Evolutionary conservation across 2,113 vertebrate species (phyloP).

Genomic region (Onychorhynchus coronatus): DNA sequence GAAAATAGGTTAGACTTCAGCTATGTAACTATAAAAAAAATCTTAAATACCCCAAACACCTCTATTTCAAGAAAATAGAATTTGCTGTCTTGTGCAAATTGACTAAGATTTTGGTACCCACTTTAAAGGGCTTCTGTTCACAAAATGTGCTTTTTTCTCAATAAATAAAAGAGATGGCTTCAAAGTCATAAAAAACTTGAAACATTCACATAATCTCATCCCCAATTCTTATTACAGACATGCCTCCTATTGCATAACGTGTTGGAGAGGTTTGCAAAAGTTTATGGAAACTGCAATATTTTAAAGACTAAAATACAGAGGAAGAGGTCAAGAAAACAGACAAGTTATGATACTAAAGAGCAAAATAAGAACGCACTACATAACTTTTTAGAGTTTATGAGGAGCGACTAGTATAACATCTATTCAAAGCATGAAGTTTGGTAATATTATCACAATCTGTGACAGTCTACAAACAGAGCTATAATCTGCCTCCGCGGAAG

Average conservation of each 20-base stretch:
- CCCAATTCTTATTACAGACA: neutral
- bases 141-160: neutral
- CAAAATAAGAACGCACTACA: neutral
- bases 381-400: neutral
- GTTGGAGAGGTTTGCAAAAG: neutral
- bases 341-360: neutral
- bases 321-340: neutral
- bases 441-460: neutral
- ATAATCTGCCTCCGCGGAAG: neutral
- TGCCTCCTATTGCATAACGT: neutral
- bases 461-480: neutral
- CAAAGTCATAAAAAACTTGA: neutral
- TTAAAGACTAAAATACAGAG: neutral
- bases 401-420: neutral
- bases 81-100: neutral
- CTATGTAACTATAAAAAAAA: neutral
- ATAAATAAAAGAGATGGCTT: neutral
- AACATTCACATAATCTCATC: neutral
- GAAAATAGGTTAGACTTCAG: neutral
- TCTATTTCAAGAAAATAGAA: neutral
- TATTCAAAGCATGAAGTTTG: neutral
- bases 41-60: neutral
- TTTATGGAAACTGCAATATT: neutral
- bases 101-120: neutral
- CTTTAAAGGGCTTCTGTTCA: neutral